These are phyloP conservation scores for Reinhardtius hippoglossoides DNA, from an alignment of 2,113 vertebrate species.

Conservation along the genomic window DNA sequence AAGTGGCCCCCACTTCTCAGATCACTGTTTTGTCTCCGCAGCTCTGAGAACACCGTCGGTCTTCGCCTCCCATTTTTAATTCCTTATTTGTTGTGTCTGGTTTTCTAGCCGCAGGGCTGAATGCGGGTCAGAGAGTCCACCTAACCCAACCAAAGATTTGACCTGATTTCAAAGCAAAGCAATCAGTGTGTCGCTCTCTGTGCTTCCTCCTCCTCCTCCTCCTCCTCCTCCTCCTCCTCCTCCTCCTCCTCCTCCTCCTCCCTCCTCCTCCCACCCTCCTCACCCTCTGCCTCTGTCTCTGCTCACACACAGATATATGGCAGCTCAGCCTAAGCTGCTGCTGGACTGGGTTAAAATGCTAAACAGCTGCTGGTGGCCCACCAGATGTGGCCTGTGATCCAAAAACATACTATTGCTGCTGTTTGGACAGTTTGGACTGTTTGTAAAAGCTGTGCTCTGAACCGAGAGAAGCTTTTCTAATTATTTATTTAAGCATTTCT, in stretches of 20 bases:
- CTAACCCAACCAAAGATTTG: constrained; percentile 66
- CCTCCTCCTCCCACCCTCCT: too few relatives aligned
- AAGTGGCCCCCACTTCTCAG: constrained; percentile 50
- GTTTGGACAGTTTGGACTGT: constrained; percentile 4
- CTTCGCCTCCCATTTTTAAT: background rate
- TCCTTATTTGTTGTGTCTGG: constrained; percentile 58
- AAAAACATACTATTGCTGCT: constrained; percentile 43
- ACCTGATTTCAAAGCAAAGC: constrained; percentile 73
- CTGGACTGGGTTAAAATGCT: constrained; percentile 58
- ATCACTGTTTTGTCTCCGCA: constrained; percentile 21
- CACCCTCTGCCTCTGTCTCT: constrained; percentile 27
- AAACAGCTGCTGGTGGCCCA: constrained; percentile 65
- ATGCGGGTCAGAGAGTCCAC: constrained; percentile 24
- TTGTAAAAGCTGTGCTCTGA: constrained; percentile 1
- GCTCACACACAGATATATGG: constrained; percentile 32
- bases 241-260: constrained; percentile 38
- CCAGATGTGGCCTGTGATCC: constrained; percentile 64
- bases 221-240: constrained; percentile 34
- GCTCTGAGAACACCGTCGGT: constrained; percentile 22
- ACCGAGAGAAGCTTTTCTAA: background rate
- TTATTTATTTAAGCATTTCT: constrained; percentile 7
- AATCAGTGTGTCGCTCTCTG: constrained; percentile 67
- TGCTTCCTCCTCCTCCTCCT: constrained; percentile 32
- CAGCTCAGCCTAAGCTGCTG: constrained; percentile 71
- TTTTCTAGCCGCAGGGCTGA: constrained; percentile 15